phyloP scores from a whole-genome alignment of 2,797 vertebrate genomes.

The Catostomus latipinnis region DNA sequence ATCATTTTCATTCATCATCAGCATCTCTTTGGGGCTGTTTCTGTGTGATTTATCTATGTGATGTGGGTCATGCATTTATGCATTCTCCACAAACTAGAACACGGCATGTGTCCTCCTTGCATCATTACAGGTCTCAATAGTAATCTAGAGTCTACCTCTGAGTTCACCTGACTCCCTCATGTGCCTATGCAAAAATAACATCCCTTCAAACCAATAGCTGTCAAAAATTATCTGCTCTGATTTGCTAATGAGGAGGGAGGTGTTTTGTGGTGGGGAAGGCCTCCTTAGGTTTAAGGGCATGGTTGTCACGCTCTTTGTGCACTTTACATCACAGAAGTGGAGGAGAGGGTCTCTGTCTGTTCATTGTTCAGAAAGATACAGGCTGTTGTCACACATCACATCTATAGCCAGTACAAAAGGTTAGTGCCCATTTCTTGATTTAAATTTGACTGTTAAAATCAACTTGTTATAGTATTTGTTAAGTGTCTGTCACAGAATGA shows the following conservation, averaged over 20 bases:
- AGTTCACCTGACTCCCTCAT: conserved; percentile 7
- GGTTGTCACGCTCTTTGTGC: conserved; percentile 68
- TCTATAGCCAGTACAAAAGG: not conserved
- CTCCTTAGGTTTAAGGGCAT: conserved; percentile 74
- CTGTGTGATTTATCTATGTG: not conserved
- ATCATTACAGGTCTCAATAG: not conserved
- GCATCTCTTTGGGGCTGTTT: not conserved
- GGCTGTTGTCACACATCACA: not conserved
- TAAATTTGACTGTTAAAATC: not conserved
- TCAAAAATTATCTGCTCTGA: conserved; percentile 73
- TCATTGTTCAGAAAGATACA: conserved; percentile 17
- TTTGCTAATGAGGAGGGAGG: conserved; percentile 78
- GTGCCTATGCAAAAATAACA: conserved; percentile 2
- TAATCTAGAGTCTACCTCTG: not conserved
- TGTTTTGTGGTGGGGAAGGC: conserved; percentile 58
- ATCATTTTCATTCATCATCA: too few relatives aligned
- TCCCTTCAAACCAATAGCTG: conserved; percentile 50
- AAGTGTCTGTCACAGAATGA: too few relatives aligned
- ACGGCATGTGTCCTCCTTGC: not conserved
- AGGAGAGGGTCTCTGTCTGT: conserved; percentile 34
- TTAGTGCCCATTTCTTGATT: not conserved
- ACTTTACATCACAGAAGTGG: conserved; percentile 66
- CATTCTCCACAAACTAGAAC: not conserved
- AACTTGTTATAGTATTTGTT: too few relatives aligned
- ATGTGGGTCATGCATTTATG: not conserved